Evolutionary conservation across 1,140 invertebrate species (phyloP), one percentile per base, ranked within the genome.

Genomic region (Drosophila punjabiensis): DNA sequence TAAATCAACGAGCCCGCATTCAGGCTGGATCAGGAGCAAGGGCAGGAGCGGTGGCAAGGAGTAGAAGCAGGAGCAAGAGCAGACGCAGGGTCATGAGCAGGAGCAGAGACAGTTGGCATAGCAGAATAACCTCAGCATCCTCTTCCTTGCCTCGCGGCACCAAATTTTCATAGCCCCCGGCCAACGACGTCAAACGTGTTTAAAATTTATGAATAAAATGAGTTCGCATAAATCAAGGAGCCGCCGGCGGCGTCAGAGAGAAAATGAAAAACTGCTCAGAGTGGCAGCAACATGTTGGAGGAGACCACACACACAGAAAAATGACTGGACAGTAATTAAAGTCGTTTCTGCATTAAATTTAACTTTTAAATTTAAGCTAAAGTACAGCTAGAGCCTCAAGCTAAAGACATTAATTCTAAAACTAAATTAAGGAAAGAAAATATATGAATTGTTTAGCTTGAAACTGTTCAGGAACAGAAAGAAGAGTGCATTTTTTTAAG

Each of bases 151-250:
- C 50, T 18, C 5, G 28, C 45, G 47, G 39, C 33, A 35, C 66
- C 61, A 32, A 77, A 73, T 69, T 71, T 71, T 35, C 50, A 48
- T 32, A 20, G 37, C 24, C 39, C 39, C 65, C 69, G 6, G 18
- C 20, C 55, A 13, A 52, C 62, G 56, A 74, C 55, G 62, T 60
- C 81, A 75, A 83, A 69, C 76, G 81, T 83, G 71, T 84, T 84
- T 84, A 81, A 85, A 88, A 89, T 89, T 89, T 88, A 88, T 88
- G 85, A 88, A 89, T 88, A 85, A 89, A 88, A 88, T 88, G 85
- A 89, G 81, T 89, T 68, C 52, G 81, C 85, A 88, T 88, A 89
- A 88, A 88, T 88, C 85, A 89, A 77, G 52, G 39, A 47, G 66
- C 35, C 58, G 39, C 58, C 60, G 71, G 45, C 61, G 74, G 74